These are phyloP conservation scores for Proterorhinus semilunaris DNA, from an alignment of 2,113 vertebrate species.

Conservation along the genomic window DNA sequence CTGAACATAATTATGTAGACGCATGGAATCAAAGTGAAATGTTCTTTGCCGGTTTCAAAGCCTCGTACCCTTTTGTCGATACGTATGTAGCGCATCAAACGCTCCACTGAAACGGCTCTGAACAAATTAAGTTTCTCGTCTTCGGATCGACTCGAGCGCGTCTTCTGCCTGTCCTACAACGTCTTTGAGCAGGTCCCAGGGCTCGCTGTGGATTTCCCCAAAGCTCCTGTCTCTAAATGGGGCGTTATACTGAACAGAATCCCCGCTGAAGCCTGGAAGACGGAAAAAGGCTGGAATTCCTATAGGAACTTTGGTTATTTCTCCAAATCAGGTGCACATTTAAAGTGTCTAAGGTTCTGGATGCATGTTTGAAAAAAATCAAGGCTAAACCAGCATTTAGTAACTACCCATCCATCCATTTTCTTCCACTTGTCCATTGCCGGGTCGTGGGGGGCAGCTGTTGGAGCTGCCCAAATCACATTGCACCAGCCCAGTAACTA, in stretches of 20 bases:
- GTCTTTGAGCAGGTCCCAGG: conserved; percentile 47
- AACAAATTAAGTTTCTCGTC: conserved; percentile 30
- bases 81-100: conserved; percentile 12
- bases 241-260: conserved; percentile 52
- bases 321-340: not conserved
- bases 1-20: conserved; percentile 21
- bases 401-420: too few species aligned
- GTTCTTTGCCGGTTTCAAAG: conserved; percentile 4
- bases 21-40: conserved; percentile 13
- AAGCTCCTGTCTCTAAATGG: conserved; percentile 43
- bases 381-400: not conserved
- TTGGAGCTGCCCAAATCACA: too few species aligned
- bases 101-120: conserved; percentile 17
- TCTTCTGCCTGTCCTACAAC: conserved; percentile 35
- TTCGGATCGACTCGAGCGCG: conserved; percentile 40
- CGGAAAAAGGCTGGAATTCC: not conserved
- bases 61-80: conserved; percentile 14
- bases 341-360: not conserved
- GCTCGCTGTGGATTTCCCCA: conserved; percentile 44
- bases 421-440: too few species aligned
- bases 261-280: conserved; percentile 24
- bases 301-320: conserved; percentile 2
- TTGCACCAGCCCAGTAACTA: too few species aligned
- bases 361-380: too few species aligned
- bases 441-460: too few species aligned